A percentile compares a stretch with the other conserved stretches of the same genome.
Evolutionary conservation across 1,140 invertebrate genomes (phyloP).

Genomic region (Oedothorax gibbosus): DNA sequence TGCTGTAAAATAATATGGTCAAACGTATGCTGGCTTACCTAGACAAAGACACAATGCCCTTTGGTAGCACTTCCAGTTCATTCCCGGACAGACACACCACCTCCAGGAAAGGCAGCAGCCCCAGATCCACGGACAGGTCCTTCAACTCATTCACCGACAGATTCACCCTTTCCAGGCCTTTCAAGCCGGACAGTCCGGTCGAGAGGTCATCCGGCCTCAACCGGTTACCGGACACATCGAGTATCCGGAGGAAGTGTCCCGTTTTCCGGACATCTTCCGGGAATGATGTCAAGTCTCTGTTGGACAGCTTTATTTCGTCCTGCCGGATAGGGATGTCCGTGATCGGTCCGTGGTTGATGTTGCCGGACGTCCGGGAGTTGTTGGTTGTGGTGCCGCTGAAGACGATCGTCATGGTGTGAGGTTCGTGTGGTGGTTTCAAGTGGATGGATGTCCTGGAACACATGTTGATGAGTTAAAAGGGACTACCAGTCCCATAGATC

Average conservation of each 20-base stretch:
- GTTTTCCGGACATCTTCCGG: slow-evolving; percentile 25
- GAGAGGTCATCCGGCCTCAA: background rate
- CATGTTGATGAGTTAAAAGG: background rate
- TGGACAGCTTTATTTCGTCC: slow-evolving; percentile 29
- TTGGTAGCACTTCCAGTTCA: slow-evolving; percentile 33
- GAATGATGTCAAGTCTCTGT: background rate
- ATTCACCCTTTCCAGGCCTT: slow-evolving; percentile 27
- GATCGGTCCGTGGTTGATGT: background rate
- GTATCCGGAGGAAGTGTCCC: background rate
- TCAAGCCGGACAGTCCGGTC: slow-evolving; percentile 2
- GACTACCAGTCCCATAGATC: too few relatives aligned
- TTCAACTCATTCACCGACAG: slow-evolving; percentile 42
- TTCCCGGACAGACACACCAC: slow-evolving; percentile 33
- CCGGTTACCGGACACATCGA: slow-evolving; percentile 34
- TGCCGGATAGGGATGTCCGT: background rate
- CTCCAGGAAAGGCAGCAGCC: slow-evolving; percentile 24
- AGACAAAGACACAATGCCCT: slow-evolving; percentile 14
- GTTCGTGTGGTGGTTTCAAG: background rate
- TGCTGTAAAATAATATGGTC: too few relatives aligned
- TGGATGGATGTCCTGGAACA: background rate
- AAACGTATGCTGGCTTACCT: slow-evolving; percentile 21
- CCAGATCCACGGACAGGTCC: slow-evolving; percentile 12
- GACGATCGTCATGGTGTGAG: slow-evolving; percentile 40
- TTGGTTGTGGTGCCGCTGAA: background rate
- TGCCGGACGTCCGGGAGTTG: background rate